Percentiles rank a stretch among this genome's conserved stretches.
Evolutionary conservation across 2,888 invertebrate species (phyloP).

Genomic region (Cheilosia scutellata): DNA sequence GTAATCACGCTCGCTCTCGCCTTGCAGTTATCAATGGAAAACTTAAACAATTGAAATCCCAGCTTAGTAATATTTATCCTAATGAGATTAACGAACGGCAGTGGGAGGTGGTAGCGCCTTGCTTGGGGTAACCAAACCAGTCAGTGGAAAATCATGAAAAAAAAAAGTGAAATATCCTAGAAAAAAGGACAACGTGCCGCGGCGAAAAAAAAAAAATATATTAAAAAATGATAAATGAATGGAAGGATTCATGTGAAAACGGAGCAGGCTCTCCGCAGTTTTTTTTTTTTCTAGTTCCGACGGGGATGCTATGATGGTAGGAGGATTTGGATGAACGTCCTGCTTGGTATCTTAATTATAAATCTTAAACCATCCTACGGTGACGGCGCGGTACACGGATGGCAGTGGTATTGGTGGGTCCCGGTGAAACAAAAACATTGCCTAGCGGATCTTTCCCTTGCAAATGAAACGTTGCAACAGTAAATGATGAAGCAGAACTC

Average conservation of each 20-base stretch:
- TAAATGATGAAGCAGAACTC: constrained; percentile 70
- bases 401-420: constrained; percentile 59
- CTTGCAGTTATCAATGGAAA: constrained; percentile 73
- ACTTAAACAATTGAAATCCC: constrained; percentile 76
- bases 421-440: constrained; percentile 74
- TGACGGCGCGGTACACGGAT: constrained; percentile 53
- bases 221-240: constrained; percentile 75
- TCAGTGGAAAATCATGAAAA: constrained; percentile 47
- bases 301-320: constrained; percentile 33
- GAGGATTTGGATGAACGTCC: constrained; percentile 68
- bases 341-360: constrained; percentile 75
- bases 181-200: constrained; percentile 71
- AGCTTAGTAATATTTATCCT: constrained; percentile 76
- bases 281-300: constrained; percentile 39
- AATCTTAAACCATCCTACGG: constrained; percentile 74
- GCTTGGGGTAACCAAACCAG: constrained; percentile 40
- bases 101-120: constrained; percentile 10
- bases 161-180: constrained; percentile 4
- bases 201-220: constrained; percentile 34
- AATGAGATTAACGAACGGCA: constrained; percentile 73
- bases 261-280: constrained; percentile 60
- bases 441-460: constrained; percentile 44
- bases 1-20: constrained; percentile 60
- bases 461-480: constrained; percentile 61
- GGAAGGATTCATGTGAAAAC: constrained; percentile 75